Base-by-base conservation (phyloP, 2,113 vertebrate species). In the Otolemur garnettii region DNA sequence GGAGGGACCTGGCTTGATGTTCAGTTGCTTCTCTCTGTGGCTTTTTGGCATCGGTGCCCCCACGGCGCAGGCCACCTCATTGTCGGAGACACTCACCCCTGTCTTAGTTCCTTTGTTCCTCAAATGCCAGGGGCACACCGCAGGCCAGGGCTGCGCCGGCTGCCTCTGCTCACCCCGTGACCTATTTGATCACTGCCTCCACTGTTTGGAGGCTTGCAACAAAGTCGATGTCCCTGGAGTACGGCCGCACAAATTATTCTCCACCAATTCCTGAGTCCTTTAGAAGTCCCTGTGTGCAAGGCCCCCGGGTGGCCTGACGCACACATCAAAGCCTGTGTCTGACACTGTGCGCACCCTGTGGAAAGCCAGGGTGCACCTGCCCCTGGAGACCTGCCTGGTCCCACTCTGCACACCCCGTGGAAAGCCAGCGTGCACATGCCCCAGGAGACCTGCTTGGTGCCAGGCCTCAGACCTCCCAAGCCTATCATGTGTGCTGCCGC, bases 71-170 rank as follows among this genome's bases (percentile, higher is more conserved):
- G 57, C 28, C 18, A 0, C 62, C 69, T 69, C 14, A 0, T 45
- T 15, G 59, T 14, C 9, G 18, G 42, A 35, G 75, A 59, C 4
- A 5, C 28, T 53, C 89, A 6, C 72, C 69, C n/a, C 59, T 24
- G 26, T 42, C 66, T 59, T 64, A 45, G 4, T 45, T 30, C 68
- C 81, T 91, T 81, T 94, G 92, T 62, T 90, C 86, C 10, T 77
- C 91, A 91, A 53, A 64, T 57, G 83, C 88, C 85, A 42, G 66
- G 55, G 62, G 12, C 28, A 3, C 57, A 7, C 62, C 21, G 1
- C 4, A 4, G 87, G n/a, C 80, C 84, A 26, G 80, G 87, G 33
- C 75, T 15, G 3, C 13, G 30, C 21, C 21, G 8, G 66, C 55
- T 5, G 1, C 14, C 9, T 45, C 69, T 0, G 30, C 68, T 62